Base-by-base conservation (phyloP, 2,797 vertebrate genomes). In the Pangasius sanitwongsei region DNA sequence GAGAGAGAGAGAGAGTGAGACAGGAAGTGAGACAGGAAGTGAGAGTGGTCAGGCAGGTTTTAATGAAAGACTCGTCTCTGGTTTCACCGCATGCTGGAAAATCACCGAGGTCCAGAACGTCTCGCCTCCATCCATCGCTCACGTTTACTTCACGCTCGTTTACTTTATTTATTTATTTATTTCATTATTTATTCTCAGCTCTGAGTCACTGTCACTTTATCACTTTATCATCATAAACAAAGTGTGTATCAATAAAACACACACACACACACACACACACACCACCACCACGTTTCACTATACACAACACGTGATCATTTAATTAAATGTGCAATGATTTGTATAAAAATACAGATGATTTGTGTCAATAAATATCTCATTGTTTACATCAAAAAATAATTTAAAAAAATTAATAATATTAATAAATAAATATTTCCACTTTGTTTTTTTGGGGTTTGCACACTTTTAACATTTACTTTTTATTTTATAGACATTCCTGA, bases 41-140 rank as follows among this genome's bases (percentile, higher is more conserved):
- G 65, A 70, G 65, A 85, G 65, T 20, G 48, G 65, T 67, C 78
- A 81, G 78, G 59, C 78, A 59, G 55, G 55, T 81, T 81, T 59
- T 23, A 55, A 59, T 59, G n/a, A 57, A 59, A 59, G 59, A 23
- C 53, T 6, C 9, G 20, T 81, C 31, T 59, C 3, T 82, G 78
- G 78, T 82, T 82, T 82, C 78, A 82, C 11, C 0, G 55, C 9
- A 1, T 3, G 4, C 55, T 59, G 53, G 78, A 82, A 59, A 82
- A 37, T 59, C 78, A 82, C 78, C 55, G 12, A 13, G 15, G 4
- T 80, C 28, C 28, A 50, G 25, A 16, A 77, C 2, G 4, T 55
- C 50, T 55, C 28, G 0, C 15, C 50, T 55, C 34, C 77, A 80
- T 55, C 77, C 53, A 55, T 55, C 53, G 1, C 55, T 57, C 72